Evolutionary conservation across 2,888 invertebrate genomes (phyloP).

Genomic region (Arge pagana): DNA sequence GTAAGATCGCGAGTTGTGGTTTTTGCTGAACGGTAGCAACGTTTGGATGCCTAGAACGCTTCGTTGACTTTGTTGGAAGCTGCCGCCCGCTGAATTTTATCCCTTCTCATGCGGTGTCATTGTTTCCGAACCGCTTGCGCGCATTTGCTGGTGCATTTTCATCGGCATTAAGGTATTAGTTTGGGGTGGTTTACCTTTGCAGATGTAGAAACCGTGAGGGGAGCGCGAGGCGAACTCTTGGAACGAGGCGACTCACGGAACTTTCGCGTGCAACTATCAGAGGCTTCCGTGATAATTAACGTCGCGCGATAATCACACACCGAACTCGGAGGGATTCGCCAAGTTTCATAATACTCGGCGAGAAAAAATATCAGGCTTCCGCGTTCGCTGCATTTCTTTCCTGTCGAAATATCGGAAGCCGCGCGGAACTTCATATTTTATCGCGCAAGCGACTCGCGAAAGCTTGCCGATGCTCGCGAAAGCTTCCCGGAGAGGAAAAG

Average conservation of each 20-base stretch:
- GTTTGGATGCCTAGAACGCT: constrained; percentile 10
- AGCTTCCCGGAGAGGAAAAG: no score
- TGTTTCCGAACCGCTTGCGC: constrained; percentile 33
- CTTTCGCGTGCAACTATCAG: constrained; percentile 30
- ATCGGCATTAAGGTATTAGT: constrained; percentile 38
- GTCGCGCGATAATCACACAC: no score
- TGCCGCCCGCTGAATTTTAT: neutral
- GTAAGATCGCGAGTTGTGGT: no score
- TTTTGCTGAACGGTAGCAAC: neutral
- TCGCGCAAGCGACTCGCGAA: no score
- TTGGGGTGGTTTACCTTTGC: constrained; percentile 23
- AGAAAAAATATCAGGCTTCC: no score
- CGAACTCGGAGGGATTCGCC: no score
- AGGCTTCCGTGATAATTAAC: constrained; percentile 45
- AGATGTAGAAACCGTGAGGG: constrained; percentile 20
- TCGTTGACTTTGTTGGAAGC: constrained; percentile 15
- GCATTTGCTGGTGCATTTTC: constrained; percentile 35
- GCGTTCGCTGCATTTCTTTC: no score
- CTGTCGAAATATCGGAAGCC: no score
- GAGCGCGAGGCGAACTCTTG: neutral
- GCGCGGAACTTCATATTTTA: no score
- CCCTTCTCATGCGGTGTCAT: constrained; percentile 22
- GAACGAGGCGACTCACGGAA: neutral
- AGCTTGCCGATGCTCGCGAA: no score
- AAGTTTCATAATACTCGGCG: no score